A percentile compares a stretch with the other conserved stretches of the same genome.
Evolutionary conservation across 2,113 vertebrate species (phyloP).

Genomic region (Anguilla rostrata): DNA sequence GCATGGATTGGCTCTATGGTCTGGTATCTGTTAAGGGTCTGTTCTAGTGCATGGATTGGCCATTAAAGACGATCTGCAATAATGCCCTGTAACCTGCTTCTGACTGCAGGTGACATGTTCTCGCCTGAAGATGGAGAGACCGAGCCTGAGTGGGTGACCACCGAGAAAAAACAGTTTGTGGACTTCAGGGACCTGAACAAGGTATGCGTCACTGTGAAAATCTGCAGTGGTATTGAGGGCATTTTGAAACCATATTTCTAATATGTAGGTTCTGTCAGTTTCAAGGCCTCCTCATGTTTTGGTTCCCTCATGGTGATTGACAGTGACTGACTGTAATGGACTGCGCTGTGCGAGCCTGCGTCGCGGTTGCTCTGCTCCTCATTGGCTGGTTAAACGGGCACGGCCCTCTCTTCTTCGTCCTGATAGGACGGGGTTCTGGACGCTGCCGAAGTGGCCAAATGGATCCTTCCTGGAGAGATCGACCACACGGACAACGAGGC

Average conservation of each 20-base stretch:
- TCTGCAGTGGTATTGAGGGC: not conserved
- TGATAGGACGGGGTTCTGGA: conserved; percentile 79
- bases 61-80: not conserved
- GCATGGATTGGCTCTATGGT: no score
- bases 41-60: no score
- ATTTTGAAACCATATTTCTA: not conserved
- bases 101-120: conserved; percentile 80
- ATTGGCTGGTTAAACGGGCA: not conserved
- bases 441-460: conserved; percentile 71
- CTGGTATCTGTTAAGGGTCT: no score
- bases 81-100: not conserved
- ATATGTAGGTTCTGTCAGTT: not conserved
- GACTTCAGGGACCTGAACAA: conserved; percentile 83
- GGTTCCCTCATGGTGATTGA: no score
- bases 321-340: not conserved
- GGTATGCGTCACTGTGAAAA: conserved; percentile 32
- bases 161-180: conserved; percentile 79
- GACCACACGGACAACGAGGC: conserved; percentile 86
- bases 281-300: not conserved
- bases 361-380: no score
- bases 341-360: not conserved
- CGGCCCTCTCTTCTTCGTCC: not conserved
- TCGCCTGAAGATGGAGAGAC: conserved; percentile 61
- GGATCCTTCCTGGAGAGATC: conserved; percentile 81
- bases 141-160: conserved; percentile 85